Percentiles rank a stretch among this genome's conserved stretches.
These are phyloP conservation scores for Drosophila novamexicana DNA, from an alignment of 1,140 invertebrate species.

Conservation along the genomic window DNA sequence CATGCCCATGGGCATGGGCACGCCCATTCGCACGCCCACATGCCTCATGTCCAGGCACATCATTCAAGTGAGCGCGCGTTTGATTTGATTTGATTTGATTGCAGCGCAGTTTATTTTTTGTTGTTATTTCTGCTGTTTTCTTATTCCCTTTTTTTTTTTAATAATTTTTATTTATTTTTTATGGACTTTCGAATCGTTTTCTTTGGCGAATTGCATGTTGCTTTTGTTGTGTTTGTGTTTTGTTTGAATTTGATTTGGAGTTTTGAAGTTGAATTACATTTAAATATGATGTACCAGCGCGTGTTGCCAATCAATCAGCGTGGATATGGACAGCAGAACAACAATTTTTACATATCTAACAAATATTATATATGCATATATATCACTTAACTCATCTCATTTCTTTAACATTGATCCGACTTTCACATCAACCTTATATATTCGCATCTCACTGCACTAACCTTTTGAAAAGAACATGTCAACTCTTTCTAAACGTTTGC, in stretches of 20 bases:
- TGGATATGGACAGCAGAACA: constrained; percentile 2
- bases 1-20: constrained; percentile 18
- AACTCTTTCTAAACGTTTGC: too few relatives aligned
- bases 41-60: constrained; percentile 58
- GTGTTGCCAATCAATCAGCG: constrained; percentile 11
- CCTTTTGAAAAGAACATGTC: too few relatives aligned
- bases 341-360: not conserved
- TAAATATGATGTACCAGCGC: constrained; percentile 10
- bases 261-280: constrained; percentile 34
- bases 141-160: constrained; percentile 10
- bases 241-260: constrained; percentile 12
- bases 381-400: constrained; percentile 25
- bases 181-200: constrained; percentile 11
- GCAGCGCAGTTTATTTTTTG: constrained; percentile 44
- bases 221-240: constrained; percentile 52
- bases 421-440: too few relatives aligned
- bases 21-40: constrained; percentile 39
- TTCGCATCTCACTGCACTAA: too few relatives aligned
- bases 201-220: constrained; percentile 60
- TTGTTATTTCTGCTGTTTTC: constrained; percentile 43
- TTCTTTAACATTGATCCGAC: not conserved
- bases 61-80: constrained; percentile 82
- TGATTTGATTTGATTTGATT: constrained; percentile 54
- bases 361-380: not conserved
- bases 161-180: not conserved